phyloP scores from a whole-genome alignment of 2,113 vertebrate genomes.

The Dasyornis broadbenti region DNA sequence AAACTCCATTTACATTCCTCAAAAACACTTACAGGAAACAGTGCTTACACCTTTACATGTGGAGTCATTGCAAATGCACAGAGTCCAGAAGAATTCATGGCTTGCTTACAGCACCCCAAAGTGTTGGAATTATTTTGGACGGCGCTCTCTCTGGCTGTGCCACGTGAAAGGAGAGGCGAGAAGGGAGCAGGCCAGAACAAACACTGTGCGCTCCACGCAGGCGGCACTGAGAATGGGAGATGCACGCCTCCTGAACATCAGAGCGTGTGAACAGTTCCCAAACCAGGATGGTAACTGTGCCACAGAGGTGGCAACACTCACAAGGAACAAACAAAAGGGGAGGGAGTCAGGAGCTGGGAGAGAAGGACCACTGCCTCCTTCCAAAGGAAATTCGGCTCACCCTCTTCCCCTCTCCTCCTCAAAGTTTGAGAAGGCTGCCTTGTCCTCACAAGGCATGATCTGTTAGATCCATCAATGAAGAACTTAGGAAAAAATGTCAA shows the following conservation, averaged over 20 bases:
- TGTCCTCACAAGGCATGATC: background rate
- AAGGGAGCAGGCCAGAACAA: background rate
- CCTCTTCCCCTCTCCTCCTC: background rate
- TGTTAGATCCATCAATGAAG: background rate
- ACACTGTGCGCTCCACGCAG: fast-evolving
- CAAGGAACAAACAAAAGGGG: fast-evolving
- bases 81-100: background rate
- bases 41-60: background rate
- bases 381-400: background rate
- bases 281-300: fast-evolving
- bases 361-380: background rate
- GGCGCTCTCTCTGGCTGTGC: background rate
- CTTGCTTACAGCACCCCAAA: background rate
- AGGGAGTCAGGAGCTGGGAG: background rate
- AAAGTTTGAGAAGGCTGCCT: background rate
- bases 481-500: background rate
- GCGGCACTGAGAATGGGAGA: background rate
- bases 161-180: background rate
- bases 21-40: background rate
- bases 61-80: fast-evolving
- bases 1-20: background rate
- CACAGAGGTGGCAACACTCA: background rate
- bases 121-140: background rate
- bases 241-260: fast-evolving
- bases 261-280: fast-evolving